These are phyloP conservation scores for Somateria mollissima DNA, from an alignment of 2,797 vertebrate species.

Conservation along the genomic window DNA sequence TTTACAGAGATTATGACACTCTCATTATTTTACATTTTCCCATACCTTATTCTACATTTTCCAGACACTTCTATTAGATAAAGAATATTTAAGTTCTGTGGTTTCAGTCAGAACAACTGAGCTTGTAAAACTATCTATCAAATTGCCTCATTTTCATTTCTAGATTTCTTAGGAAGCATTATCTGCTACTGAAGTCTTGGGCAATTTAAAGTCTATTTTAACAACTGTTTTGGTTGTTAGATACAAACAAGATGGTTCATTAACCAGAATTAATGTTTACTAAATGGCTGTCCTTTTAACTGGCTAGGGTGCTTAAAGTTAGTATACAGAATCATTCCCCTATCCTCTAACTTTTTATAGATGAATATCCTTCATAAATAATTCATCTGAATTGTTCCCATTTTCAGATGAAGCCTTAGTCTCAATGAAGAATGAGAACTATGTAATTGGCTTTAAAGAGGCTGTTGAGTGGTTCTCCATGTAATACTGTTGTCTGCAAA, in stretches of 20 bases:
- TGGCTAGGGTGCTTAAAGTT: not conserved
- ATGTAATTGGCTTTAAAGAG: not conserved
- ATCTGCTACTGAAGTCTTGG: not conserved
- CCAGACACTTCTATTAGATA: not conserved
- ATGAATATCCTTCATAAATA: not conserved
- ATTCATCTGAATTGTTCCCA: not conserved
- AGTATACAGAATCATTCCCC: not conserved
- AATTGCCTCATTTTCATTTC: not conserved
- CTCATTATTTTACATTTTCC: not conserved
- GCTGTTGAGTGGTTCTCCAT: not conserved
- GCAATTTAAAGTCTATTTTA: not conserved
- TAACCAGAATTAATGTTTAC: not conserved
- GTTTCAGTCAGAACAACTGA: not conserved
- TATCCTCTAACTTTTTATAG: not conserved
- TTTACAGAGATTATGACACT: not conserved
- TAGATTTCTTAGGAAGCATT: not conserved
- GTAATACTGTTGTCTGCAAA: not conserved
- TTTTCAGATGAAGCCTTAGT: not conserved
- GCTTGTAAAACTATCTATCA: not conserved
- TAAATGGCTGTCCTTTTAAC: not conserved
- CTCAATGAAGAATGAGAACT: not conserved
- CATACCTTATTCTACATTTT: not conserved
- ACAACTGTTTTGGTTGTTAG: not conserved
- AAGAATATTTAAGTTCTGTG: not conserved
- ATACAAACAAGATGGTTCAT: not conserved